phyloP scores from a whole-genome alignment of 2,888 invertebrate species.

The Aleiodes alternator region DNA sequence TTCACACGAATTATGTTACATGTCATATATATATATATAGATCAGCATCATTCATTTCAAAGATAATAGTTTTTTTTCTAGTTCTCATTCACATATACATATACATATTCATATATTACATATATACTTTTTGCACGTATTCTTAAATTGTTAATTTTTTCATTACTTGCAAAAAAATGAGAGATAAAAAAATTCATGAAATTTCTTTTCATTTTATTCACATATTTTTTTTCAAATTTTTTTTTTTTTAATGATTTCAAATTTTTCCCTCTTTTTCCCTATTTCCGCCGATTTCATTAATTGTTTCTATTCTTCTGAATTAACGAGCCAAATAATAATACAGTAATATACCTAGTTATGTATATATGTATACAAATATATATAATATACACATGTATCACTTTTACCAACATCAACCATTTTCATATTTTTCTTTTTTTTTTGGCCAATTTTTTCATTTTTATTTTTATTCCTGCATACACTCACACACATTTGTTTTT shows the following conservation, averaged over 20 bases:
- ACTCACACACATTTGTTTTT: conserved; percentile 35
- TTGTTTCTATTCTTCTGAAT: neutral
- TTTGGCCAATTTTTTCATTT: conserved; percentile 1
- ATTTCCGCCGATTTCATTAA: neutral
- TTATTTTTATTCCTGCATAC: neutral
- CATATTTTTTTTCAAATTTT: neutral
- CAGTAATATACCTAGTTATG: conserved; percentile 12
- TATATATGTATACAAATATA: conserved; percentile 36
- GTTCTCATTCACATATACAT: conserved; percentile 41
- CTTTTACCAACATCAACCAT: conserved; percentile 11
- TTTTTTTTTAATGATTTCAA: conserved; percentile 3
- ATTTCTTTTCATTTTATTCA: too few species aligned
- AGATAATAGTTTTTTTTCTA: conserved; percentile 4
- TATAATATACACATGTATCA: conserved; percentile 36
- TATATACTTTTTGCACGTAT: conserved; percentile 30
- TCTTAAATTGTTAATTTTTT: too few species aligned
- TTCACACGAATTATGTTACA: conserved; percentile 43
- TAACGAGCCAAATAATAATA: neutral
- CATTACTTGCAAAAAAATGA: too few species aligned
- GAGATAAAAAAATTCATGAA: too few species aligned
- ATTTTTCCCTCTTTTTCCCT: too few species aligned
- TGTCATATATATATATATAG: neutral
- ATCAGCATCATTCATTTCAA: conserved; percentile 26
- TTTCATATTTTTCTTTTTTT: neutral
- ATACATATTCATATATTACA: conserved; percentile 40